Evolutionary conservation across 2,797 vertebrate species (phyloP).

Genomic region (Etheostoma nigrum): DNA sequence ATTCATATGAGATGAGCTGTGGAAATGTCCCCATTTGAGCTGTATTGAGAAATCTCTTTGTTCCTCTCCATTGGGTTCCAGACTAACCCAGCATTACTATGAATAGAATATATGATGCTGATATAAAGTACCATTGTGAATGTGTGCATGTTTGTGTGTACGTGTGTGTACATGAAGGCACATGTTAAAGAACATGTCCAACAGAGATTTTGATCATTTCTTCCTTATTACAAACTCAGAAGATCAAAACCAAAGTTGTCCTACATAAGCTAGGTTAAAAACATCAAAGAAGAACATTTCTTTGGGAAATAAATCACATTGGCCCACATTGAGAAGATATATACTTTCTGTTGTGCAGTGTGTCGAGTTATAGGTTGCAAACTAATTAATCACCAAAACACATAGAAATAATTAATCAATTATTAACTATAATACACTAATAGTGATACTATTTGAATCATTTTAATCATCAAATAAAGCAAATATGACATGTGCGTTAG

Average conservation of each 20-base stretch:
- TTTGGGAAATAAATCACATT: not conserved
- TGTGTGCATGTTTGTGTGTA: constrained; percentile 15
- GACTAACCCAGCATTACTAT: constrained; percentile 58
- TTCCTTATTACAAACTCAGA: constrained; percentile 23
- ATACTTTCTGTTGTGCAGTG: not conserved
- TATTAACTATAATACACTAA: not conserved
- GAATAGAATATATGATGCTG: constrained; percentile 67
- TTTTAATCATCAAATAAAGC: not conserved
- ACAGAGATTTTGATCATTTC: constrained; percentile 40
- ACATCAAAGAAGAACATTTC: constrained; percentile 21
- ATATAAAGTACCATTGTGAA: constrained; percentile 47
- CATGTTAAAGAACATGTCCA: constrained; percentile 12
- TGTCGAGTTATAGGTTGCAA: not conserved
- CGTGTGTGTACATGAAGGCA: constrained; percentile 5
- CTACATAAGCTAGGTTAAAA: constrained; percentile 52
- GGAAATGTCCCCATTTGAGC: constrained; percentile 70
- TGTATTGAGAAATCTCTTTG: constrained; percentile 71
- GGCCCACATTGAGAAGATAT: not conserved
- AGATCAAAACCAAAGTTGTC: constrained; percentile 52
- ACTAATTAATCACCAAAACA: not conserved
- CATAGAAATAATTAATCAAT: not conserved
- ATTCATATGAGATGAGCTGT: constrained; percentile 58
- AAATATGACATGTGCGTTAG: not conserved
- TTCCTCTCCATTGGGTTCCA: constrained; percentile 68
- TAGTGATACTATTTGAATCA: not conserved